phyloP scores from a whole-genome alignment of 2,888 invertebrate genomes.

The Cordilura impudica region DNA sequence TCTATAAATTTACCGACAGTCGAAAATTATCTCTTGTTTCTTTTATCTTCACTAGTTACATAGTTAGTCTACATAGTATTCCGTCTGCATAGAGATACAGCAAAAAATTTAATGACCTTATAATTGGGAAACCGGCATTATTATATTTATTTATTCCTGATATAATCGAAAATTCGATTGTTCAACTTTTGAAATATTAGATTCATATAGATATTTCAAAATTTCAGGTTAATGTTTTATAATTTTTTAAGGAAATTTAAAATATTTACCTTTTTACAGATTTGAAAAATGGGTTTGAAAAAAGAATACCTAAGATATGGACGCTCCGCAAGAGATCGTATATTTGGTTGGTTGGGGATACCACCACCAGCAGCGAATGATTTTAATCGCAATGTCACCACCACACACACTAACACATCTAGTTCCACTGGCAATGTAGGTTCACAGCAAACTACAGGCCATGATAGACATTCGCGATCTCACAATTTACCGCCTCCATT shows the following conservation, averaged over 20 bases:
- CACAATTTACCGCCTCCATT: constrained; percentile 52
- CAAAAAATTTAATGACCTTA: no score
- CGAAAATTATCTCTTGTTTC: no score
- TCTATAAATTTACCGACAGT: no score
- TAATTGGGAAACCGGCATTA: no score
- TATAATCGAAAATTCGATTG: no score
- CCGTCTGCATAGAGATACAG: no score
- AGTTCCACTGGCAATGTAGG: constrained; percentile 48
- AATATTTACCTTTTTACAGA: constrained; percentile 66
- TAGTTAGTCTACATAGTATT: no score
- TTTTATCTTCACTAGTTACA: no score
- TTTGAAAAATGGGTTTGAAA: constrained; percentile 82
- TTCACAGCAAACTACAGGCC: constrained; percentile 27
- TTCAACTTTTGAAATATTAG: no score
- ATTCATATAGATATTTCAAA: no score
- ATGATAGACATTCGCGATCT: constrained; percentile 24
- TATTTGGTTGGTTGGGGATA: constrained; percentile 81
- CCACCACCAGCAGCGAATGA: constrained; percentile 34
- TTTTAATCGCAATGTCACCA: constrained; percentile 65
- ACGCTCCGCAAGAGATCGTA: constrained; percentile 84
- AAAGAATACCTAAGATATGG: constrained; percentile 89
- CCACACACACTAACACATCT: constrained; percentile 43
- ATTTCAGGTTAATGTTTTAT: neutral
- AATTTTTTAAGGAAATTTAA: no score
- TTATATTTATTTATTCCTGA: no score